phyloP scores from a whole-genome alignment of 2,797 vertebrate genomes.

The Pagetopsis macropterus region DNA sequence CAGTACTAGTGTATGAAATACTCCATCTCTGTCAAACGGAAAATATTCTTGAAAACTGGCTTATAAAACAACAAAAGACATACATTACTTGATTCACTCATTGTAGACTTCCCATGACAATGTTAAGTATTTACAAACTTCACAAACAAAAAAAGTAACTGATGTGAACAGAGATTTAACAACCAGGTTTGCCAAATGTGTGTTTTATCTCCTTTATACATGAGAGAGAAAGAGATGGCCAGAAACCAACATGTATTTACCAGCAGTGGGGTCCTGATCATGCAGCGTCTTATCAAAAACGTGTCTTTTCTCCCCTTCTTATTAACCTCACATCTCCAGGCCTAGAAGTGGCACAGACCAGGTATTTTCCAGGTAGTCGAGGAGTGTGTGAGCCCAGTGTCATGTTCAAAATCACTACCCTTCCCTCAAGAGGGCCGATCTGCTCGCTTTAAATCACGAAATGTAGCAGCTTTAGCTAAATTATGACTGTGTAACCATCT shows the following conservation, averaged over 20 bases:
- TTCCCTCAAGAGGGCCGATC: conserved; percentile 5
- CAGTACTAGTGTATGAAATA: background rate
- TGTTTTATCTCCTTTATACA: background rate
- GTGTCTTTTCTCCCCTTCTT: background rate
- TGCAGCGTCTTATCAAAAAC: background rate
- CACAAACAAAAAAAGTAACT: background rate
- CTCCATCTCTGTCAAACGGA: background rate
- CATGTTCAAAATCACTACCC: conserved; percentile 29
- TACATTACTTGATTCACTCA: background rate
- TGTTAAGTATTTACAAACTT: background rate
- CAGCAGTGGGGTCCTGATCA: background rate
- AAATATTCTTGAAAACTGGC: background rate
- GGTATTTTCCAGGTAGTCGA: conserved; percentile 26
- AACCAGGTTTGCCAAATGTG: background rate
- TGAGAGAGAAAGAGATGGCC: background rate
- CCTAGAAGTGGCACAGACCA: background rate
- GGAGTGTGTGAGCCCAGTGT: conserved; percentile 12
- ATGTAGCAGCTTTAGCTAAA: background rate
- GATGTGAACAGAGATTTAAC: background rate
- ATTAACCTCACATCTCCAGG: background rate
- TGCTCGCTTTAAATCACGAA: background rate
- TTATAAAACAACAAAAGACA: background rate
- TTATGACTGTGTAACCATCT: fast-evolving
- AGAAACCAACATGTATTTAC: background rate
- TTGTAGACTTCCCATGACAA: background rate